Evolutionary conservation across 2,888 invertebrate species (phyloP), one percentile per base, ranked within the genome.

Genomic region (Perdita meconis): DNA sequence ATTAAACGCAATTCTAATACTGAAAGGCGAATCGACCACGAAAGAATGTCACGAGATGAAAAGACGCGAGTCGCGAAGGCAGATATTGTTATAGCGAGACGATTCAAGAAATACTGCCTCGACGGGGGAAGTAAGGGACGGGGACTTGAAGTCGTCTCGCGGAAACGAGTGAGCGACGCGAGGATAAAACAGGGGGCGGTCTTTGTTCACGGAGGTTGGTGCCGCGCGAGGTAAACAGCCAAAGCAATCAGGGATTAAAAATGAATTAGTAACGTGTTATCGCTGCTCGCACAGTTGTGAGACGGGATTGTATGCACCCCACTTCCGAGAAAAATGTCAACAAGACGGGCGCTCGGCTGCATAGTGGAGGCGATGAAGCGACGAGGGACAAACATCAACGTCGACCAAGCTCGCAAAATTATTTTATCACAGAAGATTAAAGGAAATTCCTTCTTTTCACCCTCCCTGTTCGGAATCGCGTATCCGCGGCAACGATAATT

Each of bases 231-330:
- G 77, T 67, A 71, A 77, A 69, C 78, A 64, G 57, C 8, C 72
- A 80, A 80, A 80, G 63, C 59, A 61, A 63, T 68, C 57, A 30
- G n/a, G 72, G 67, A 84, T 84, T 82, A 80, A 80, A 82, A 84
- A 82, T 82, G 67, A 83, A 82, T 83, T 81, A 82, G 61, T 65
- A 57, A 66, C 44, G 77, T 56, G 55, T 82, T 82, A 80, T 82
- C 80, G 61, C 65, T 51, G 42, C 22, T 57, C 51, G 61, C 70
- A 67, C 76, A 82, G 66, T 26, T 80, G 59, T 53, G 44, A 47
- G 66, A 12, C 30, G 59, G n/a, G 22, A 40, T 57, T 56, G 40
- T 50, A 40, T 19, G 24, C 34, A 13, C 4, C 24, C 16, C 30
- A 44, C 16, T 44, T 34, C 26, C 19, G 61, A 63, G 61, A 73